Base-by-base conservation (phyloP, 2,113 vertebrate genomes). In the Arothron firmamentum region DNA sequence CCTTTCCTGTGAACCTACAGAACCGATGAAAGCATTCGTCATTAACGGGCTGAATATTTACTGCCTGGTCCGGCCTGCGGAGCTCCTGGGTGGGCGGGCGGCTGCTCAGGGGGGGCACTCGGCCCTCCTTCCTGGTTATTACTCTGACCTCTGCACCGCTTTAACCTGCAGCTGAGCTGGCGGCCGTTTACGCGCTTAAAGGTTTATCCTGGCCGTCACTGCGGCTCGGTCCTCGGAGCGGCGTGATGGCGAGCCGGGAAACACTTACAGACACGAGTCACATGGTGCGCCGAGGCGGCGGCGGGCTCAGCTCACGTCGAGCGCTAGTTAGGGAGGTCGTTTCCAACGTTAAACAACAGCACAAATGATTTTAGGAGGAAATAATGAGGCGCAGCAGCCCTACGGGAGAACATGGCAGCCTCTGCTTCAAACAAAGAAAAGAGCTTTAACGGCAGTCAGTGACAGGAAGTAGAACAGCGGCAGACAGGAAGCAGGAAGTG, bases 41-140 rank as follows among this genome's bases (percentile, higher is more conserved):
- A 94, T 97, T 97, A 94, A 96, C 96, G 93, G 92, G 85, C 92
- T 94, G 96, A 93, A 94, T 95, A 98, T 98, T 96, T 99, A 99
- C 94, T 96, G 94, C 95, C 95, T 94, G 91, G 94, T 97, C 93
- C 96, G 92, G 94, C 94, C 93, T 93, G 94, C 80, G 67, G 78
- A 92, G 94, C 93, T 97, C 96, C 95, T 94, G 94, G 82, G 78
- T 58, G 66, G 81, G 53, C 74, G 62, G 79, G 73, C 54, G 17
- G 59, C 72, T 68, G 56, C 70, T 70, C 67, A 67, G 76, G 73
- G 76, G 73, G 70, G 75, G 65, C 52, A 45, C 56, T 79, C 75
- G 66, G 81, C 77, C 94, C 92, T 91, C 94, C 73, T 88, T 96
- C 94, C 93, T 94, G 93, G 94, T 94, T 95, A 94, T 92, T 93